Percentiles rank a stretch among this genome's conserved stretches.
These are phyloP conservation scores for Creontiades dilutus DNA, from an alignment of 2,888 invertebrate species.

Conservation along the genomic window DNA sequence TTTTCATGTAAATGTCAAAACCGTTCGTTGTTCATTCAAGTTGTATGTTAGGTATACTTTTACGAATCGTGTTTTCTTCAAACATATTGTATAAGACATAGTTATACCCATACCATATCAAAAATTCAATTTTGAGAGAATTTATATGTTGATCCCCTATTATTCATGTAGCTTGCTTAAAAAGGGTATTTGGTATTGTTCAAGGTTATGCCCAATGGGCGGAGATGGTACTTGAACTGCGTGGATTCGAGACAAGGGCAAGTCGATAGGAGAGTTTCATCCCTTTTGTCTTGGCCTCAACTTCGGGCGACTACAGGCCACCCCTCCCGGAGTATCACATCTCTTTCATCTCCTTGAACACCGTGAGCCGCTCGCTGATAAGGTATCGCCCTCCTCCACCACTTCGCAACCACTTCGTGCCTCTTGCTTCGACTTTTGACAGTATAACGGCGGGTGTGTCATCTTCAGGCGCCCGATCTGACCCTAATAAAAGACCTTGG, in stretches of 20 bases:
- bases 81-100: no score
- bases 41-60: no score
- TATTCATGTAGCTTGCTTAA: no score
- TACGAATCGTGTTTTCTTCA: no score
- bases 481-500: not conserved
- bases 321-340: not conserved
- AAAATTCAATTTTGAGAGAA: no score
- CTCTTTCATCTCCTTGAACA: conserved; percentile 9
- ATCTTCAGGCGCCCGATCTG: not conserved
- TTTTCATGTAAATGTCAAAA: no score
- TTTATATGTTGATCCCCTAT: no score
- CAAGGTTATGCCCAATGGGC: no score
- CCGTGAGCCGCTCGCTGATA: conserved; percentile 11
- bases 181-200: no score
- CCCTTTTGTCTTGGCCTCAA: not conserved
- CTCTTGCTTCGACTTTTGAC: not conserved
- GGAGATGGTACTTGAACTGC: not conserved
- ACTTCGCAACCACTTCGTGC: not conserved
- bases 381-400: not conserved
- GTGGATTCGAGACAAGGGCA: not conserved
- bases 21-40: no score
- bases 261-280: conserved; percentile 13
- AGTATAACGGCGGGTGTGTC: not conserved
- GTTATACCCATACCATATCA: no score
- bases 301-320: not conserved